These are phyloP conservation scores for Sipha flava DNA, from an alignment of 1,140 invertebrate species.

Conservation along the genomic window DNA sequence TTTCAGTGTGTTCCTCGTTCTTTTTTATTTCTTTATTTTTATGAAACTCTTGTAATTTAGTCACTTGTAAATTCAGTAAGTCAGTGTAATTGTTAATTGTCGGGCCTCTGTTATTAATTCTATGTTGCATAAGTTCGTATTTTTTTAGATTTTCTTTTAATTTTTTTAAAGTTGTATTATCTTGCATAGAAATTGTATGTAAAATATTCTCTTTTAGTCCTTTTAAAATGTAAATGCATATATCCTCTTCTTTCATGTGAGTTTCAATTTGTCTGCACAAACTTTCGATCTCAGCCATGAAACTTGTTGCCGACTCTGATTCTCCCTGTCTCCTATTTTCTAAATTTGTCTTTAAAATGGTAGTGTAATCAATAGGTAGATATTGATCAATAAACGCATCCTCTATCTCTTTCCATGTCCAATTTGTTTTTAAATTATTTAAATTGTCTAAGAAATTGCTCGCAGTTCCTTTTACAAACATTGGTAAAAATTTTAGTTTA, in stretches of 20 bases:
- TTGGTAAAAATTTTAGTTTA: not conserved
- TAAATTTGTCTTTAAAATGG: not conserved
- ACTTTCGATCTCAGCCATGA: not conserved
- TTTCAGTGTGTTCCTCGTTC: too few species aligned
- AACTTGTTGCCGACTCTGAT: not conserved
- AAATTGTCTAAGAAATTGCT: not conserved
- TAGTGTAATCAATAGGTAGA: not conserved
- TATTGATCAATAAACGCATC: not conserved
- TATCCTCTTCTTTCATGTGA: not conserved
- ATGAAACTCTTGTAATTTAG: not conserved
- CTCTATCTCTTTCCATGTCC: not conserved
- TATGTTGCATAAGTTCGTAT: not conserved
- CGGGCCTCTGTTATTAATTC: not conserved
- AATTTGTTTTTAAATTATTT: not conserved
- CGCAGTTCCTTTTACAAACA: not conserved
- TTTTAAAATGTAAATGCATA: not conserved
- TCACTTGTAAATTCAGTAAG: not conserved
- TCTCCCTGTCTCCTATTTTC: not conserved
- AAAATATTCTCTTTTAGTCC: not conserved
- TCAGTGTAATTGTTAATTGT: not conserved
- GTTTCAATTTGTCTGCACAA: not conserved
- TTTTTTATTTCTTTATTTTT: too few species aligned
- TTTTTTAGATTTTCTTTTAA: not conserved
- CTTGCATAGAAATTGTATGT: not conserved
- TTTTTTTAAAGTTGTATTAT: not conserved